phyloP scores from a whole-genome alignment of 2,888 invertebrate species.

The Pediacus dermestoides region DNA sequence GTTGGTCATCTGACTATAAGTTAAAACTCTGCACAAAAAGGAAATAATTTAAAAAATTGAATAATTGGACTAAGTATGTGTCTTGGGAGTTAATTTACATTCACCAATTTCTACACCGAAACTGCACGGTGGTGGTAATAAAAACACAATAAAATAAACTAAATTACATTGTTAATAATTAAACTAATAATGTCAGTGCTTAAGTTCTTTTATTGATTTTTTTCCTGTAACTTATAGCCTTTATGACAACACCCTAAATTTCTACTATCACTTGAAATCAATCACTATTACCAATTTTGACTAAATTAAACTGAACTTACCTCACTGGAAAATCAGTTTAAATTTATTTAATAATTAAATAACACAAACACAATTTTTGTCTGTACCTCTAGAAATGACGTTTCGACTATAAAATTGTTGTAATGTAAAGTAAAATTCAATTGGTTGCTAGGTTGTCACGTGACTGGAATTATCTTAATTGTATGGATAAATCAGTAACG shows the following conservation, averaged over 20 bases:
- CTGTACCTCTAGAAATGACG: slow-evolving; percentile 26
- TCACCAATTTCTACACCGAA: too few relatives aligned
- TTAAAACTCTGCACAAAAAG: not conserved
- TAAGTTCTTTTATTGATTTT: slow-evolving; percentile 27
- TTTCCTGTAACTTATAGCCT: slow-evolving; percentile 13
- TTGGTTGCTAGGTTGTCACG: slow-evolving; percentile 39
- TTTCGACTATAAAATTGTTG: slow-evolving; percentile 31
- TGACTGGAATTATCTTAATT: slow-evolving; percentile 30
- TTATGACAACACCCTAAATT: slow-evolving; percentile 29
- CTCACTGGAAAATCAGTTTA: slow-evolving; percentile 21
- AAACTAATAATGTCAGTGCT: too few relatives aligned
- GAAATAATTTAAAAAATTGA: slow-evolving; percentile 1
- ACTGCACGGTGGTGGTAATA: too few relatives aligned
- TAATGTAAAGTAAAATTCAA: slow-evolving; percentile 35
- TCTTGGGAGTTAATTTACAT: too few relatives aligned
- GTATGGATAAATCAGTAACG: too few relatives aligned
- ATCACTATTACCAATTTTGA: too few relatives aligned
- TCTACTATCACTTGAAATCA: slow-evolving; percentile 9
- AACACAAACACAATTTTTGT: slow-evolving; percentile 20
- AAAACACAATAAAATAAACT: too few relatives aligned
- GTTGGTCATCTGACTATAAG: slow-evolving; percentile 2
- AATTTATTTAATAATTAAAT: slow-evolving; percentile 22
- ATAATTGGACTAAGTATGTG: too few relatives aligned
- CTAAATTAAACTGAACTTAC: slow-evolving; percentile 24
- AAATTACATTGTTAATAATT: too few relatives aligned